Base-by-base conservation (phyloP, 2,797 vertebrate species). In the Diceros bicornis region DNA sequence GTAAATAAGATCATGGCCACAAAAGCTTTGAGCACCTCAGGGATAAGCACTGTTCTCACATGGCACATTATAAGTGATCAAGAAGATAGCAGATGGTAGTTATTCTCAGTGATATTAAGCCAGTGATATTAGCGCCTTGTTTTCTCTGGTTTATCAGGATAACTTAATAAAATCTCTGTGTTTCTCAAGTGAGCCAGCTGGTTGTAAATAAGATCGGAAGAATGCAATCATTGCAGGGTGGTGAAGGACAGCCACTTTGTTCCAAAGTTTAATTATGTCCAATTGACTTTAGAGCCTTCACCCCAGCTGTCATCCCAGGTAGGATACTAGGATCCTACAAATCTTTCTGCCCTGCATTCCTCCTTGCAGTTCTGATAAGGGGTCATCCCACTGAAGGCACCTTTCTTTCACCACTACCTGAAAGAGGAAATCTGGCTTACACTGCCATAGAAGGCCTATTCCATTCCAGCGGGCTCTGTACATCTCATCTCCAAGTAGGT, bases 141-240 rank as follows among this genome's bases (percentile, higher is more conserved):
- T 95, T 89, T 89, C 47, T 94, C 32, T 83, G 17, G 44, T n/a
- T 92, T 90, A 83, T 69, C 52, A 44, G 44, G 32, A 52, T 92
- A 89, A 87, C 3, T 83, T 83, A 89, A 77, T 91, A 78, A 66
- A 96, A 92, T 13, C n/a, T 74, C 57, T 72, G 23, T 91, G 62
- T 62, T 83, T 9, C 23, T 95, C 69, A 37, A 74, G 29, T 83
- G 34, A 96, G 17, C 71, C 52, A 96, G 29, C 23, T 41, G 3
- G 17, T 72, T 66, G 4, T 69, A 75, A 94, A 27, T 68, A 91
- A 77, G 47, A 86, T 71, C 72, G 79, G 37, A 92, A 64, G 32
- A 92, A 25, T 83, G 7, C 7, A 52, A 52, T 41, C 23, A 69
- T 27, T 94, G 10, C 41, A 74, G 13, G 21, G 64, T 62, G 32